Conservation (phyloP, 1,140 invertebrate genomes). For the Triops cancriformis region DNA sequence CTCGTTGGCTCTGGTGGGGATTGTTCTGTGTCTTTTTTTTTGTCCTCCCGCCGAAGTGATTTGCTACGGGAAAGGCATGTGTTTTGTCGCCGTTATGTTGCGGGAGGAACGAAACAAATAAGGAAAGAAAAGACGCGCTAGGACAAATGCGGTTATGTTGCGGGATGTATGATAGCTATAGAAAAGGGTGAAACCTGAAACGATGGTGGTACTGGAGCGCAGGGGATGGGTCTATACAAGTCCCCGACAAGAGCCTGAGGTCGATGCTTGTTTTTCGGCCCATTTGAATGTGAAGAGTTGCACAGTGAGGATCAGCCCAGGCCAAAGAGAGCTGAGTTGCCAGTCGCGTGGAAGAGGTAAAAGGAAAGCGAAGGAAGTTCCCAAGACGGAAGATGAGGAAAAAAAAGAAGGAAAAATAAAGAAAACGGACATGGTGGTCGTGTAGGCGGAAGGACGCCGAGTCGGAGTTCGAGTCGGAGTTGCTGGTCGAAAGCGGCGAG, state of each 20-base stretch:
- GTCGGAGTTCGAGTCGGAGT: neutral
- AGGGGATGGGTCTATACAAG: neutral
- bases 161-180: constrained; percentile 1
- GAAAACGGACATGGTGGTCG: neutral
- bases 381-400: neutral
- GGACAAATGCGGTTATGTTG: constrained; percentile 3
- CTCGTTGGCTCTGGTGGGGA: neutral
- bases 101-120: neutral
- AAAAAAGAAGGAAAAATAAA: neutral
- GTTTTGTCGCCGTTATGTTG: neutral
- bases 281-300: constrained; percentile 10
- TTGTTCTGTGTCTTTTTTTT: neutral
- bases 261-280: constrained; percentile 3
- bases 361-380: neutral
- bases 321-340: neutral
- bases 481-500: neutral
- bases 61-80: neutral
- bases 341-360: neutral
- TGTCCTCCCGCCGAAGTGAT: neutral
- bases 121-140: neutral
- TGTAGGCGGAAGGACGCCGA: neutral
- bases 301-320: neutral
- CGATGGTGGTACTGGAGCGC: neutral
- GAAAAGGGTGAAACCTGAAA: neutral
- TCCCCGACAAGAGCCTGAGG: neutral